Conservation (phyloP, 2,797 vertebrate genomes). For the Orestias chungarensis region DNA sequence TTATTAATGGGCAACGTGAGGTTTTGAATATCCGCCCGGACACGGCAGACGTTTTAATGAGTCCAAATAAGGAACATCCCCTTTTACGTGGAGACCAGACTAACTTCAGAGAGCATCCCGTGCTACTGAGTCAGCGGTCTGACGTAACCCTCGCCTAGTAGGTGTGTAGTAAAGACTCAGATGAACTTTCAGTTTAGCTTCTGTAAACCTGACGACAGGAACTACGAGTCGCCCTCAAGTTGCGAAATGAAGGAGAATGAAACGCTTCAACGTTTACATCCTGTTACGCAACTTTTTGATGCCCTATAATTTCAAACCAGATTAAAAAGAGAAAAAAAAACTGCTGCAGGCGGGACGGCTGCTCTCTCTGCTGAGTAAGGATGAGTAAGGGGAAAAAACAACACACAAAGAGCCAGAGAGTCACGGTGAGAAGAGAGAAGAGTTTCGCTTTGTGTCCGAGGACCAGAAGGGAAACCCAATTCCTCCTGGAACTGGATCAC, state of each 20-base stretch:
- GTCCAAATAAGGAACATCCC: neutral
- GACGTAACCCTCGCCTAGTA: neutral
- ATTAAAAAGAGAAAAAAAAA: no score
- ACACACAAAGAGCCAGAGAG: neutral
- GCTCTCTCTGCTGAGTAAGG: neutral
- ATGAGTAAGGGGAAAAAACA: neutral
- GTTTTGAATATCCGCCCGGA: neutral
- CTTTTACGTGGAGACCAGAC: neutral
- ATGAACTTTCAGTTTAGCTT: neutral
- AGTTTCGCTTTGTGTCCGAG: slow-evolving; percentile 9
- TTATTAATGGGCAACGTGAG: neutral
- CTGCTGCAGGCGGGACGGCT: neutral
- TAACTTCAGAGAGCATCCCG: neutral
- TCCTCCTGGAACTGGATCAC: slow-evolving; percentile 16
- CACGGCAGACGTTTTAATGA: no score
- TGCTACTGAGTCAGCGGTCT: slow-evolving; percentile 19
- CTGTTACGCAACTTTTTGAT: slow-evolving; percentile 29
- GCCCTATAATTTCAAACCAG: slow-evolving; percentile 1
- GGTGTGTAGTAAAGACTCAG: no score
- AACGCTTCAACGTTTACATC: slow-evolving; percentile 32
- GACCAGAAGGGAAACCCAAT: slow-evolving; percentile 7
- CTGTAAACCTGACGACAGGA: neutral
- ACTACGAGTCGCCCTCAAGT: neutral
- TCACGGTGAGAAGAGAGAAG: neutral
- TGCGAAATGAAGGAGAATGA: slow-evolving; percentile 10